Conservation (phyloP, 2,888 invertebrate genomes). For the Syrista parreyssii region DNA sequence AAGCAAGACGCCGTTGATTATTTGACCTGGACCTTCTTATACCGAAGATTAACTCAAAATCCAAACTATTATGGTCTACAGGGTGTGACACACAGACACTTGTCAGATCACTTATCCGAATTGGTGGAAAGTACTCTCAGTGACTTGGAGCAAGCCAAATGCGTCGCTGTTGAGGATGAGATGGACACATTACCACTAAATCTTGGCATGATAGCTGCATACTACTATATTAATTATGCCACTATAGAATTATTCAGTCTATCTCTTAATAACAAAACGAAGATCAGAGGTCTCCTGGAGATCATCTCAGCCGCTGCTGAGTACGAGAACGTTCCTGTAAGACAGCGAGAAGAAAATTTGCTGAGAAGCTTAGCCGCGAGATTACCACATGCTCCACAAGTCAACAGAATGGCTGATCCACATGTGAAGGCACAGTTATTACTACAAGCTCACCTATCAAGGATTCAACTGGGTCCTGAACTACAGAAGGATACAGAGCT, state of each 20-base stretch:
- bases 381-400: conserved; percentile 69
- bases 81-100: conserved; percentile 95
- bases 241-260: conserved; percentile 98
- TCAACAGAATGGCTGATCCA: conserved; percentile 78
- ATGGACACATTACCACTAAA: conserved; percentile 97
- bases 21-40: conserved; percentile 98
- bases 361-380: conserved; percentile 77
- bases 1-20: conserved; percentile 99
- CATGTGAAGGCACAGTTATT: conserved; percentile 96
- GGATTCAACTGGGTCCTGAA: conserved; percentile 95
- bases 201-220: conserved; percentile 99
- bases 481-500: conserved; percentile 95
- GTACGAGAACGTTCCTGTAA: conserved; percentile 92
- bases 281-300: conserved; percentile 95
- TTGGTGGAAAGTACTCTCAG: conserved; percentile 95
- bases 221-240: conserved; percentile 99
- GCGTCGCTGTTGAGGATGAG: conserved; percentile 97
- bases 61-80: conserved; percentile 99
- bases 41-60: conserved; percentile 96
- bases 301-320: conserved; percentile 98
- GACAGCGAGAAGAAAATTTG: conserved; percentile 94
- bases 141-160: conserved; percentile 96
- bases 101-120: conserved; percentile 98
- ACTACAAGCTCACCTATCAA: conserved; percentile 94
- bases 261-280: conserved; percentile 96